Evolutionary conservation across 2,113 vertebrate species (phyloP).

Genomic region (Hymenochirus boettgeri): DNA sequence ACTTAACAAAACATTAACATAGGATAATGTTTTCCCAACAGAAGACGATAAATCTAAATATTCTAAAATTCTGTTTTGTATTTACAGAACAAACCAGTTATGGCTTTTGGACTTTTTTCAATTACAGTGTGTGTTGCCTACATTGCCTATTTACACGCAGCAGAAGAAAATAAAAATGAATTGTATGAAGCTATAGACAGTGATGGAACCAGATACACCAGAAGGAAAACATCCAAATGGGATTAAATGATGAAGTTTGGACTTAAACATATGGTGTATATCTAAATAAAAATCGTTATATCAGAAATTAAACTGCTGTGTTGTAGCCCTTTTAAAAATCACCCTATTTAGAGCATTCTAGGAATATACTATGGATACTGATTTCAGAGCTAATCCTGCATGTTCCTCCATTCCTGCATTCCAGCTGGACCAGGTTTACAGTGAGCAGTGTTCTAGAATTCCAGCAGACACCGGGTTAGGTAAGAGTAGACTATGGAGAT

Average conservation of each 20-base stretch:
- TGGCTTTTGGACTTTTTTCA: constrained; percentile 81
- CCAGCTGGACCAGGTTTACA: too few species aligned
- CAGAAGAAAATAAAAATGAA: constrained; percentile 77
- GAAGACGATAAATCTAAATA: background rate
- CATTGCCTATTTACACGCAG: constrained; percentile 85
- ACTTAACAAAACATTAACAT: too few species aligned
- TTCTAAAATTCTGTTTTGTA: constrained; percentile 13
- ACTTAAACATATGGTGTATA: background rate
- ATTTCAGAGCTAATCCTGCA: too few species aligned
- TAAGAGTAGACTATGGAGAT: too few species aligned
- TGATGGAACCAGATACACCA: constrained; percentile 76
- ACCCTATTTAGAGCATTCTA: too few species aligned
- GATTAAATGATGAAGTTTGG: constrained; percentile 62
- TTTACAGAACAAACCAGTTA: constrained; percentile 87
- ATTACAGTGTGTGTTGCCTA: constrained; percentile 85
- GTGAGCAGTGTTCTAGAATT: too few species aligned
- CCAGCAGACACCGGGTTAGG: too few species aligned
- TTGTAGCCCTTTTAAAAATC: too few species aligned
- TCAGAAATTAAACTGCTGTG: background rate
- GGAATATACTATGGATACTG: too few species aligned
- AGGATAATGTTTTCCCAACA: too few species aligned
- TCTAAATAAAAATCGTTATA: background rate
- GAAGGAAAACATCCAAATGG: constrained; percentile 86
- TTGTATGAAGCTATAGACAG: constrained; percentile 85
- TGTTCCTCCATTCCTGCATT: too few species aligned